phyloP scores from a whole-genome alignment of 2,113 vertebrate species.

The Eclectus roratus region DNA sequence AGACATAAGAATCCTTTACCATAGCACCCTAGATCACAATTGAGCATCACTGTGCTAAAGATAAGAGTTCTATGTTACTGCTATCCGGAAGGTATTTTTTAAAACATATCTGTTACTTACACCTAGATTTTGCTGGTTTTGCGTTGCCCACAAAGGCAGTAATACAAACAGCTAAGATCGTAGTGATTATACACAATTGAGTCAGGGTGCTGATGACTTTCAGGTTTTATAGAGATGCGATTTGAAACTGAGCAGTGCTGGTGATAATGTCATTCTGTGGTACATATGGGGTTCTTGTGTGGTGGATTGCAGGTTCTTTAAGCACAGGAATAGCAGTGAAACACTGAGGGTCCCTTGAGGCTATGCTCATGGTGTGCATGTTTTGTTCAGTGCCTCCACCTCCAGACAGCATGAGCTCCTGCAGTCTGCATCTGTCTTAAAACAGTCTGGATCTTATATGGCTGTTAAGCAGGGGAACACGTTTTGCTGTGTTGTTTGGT shows the following conservation, averaged over 20 bases:
- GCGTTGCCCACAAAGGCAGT: not conserved
- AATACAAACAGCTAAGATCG: not conserved
- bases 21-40: not conserved
- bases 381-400: not conserved
- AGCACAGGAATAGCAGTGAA: not conserved
- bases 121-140: not conserved
- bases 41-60: not conserved
- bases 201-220: not conserved
- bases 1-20: accelerated
- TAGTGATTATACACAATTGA: not conserved
- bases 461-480: not conserved
- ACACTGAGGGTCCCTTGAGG: not conserved
- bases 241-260: not conserved
- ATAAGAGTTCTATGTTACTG: not conserved
- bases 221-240: not conserved
- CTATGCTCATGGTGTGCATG: accelerated
- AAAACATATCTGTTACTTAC: not conserved
- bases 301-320: not conserved
- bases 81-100: not conserved
- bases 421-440: not conserved
- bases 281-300: not conserved
- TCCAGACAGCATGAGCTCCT: not conserved
- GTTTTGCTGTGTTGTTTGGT: not conserved
- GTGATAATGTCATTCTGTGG: not conserved
- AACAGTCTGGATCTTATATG: not conserved